Conservation (phyloP, 37 sponge, comb jelly and placozoan species). For the Chondrosia reniformis region DNA sequence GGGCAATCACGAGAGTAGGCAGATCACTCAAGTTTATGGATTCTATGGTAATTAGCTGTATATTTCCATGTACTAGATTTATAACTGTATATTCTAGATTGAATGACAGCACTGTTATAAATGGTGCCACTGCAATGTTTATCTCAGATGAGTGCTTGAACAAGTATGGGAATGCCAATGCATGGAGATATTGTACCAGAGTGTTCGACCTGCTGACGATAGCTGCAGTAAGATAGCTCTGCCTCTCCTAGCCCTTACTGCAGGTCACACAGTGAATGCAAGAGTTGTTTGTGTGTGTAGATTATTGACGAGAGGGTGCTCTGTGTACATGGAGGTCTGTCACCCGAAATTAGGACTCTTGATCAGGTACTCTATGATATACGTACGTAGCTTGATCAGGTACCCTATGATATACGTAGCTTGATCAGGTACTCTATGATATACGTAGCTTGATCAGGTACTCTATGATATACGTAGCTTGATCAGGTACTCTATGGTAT, state of each 20-base stretch:
- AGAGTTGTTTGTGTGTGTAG: conserved; percentile 28
- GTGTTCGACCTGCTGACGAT: conserved; percentile 98
- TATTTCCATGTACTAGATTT: not conserved
- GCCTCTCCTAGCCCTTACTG: not conserved
- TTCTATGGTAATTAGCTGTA: conserved; percentile 84
- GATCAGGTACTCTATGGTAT: not conserved
- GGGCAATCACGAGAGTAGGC: conserved; percentile 98
- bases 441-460: conserved; percentile 81
- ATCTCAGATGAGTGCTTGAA: conserved; percentile 94
- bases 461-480: not conserved
- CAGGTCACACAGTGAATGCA: not conserved
- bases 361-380: conserved; percentile 76
- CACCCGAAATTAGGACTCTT: conserved; percentile 95
- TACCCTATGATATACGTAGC: not conserved
- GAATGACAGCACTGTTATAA: not conserved
- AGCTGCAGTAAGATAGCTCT: conserved; percentile 83
- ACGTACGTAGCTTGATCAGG: not conserved
- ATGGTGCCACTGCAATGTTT: not conserved
- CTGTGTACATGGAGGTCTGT: conserved; percentile 99
- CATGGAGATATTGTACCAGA: conserved; percentile 92
- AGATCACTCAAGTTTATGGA: conserved; percentile 98
- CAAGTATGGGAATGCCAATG: conserved; percentile 99
- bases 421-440: conserved; percentile 82
- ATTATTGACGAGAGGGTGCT: conserved; percentile 96
- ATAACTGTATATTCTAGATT: not conserved